Evolutionary conservation across 2,113 vertebrate species (phyloP), one percentile per base, ranked within the genome.

Genomic region (Copsychus sechellarum): DNA sequence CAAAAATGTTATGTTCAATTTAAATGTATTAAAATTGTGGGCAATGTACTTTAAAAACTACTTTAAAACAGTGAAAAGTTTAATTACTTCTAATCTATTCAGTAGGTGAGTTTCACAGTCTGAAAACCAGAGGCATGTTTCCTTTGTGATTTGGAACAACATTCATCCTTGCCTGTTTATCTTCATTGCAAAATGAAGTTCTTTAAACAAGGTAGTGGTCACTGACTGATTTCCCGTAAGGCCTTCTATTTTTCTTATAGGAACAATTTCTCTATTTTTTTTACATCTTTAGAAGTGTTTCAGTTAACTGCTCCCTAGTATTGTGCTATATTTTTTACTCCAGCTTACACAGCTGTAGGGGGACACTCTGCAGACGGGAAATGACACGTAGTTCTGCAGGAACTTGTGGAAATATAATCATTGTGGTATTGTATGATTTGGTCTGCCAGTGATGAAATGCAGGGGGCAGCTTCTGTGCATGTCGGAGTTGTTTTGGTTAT

Each of bases 391-490:
- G 9, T 80, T 89, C 62, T 83, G 58, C 40, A 70, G 38, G 50
- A 90, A 8, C 36, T 22, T 78, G 5, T 48, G 31, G 50, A 84
- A 76, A 5, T 33, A 6, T 20, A 33, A 22, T 54, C 0, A 0
- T 62, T 0, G 1, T 66, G 45, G 31, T 9, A 16, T 60, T 1
- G 1, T 29, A 1, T 31, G 47, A 36, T 53, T 81, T 34, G 42
- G 12, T 42, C 36, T 87, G n/a, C 40, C n/a, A 16, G 21, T 65
- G n/a, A 73, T 38, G 31, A 70, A 56, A 12, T 12, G 9, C 53
- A 72, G 24, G 45, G 17, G 18, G 12, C 36, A n/a, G 16, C 50
- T 72, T 67, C 42, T 78, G 14, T 48, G n/a, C 47, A 8, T 16
- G 31, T 69, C 56, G 4, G 38, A 33, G 23, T 74, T 87, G 16